Evolutionary conservation across 2,797 vertebrate species (phyloP), one percentile per base, ranked within the genome.

Genomic region (Sebastes cheni): DNA sequence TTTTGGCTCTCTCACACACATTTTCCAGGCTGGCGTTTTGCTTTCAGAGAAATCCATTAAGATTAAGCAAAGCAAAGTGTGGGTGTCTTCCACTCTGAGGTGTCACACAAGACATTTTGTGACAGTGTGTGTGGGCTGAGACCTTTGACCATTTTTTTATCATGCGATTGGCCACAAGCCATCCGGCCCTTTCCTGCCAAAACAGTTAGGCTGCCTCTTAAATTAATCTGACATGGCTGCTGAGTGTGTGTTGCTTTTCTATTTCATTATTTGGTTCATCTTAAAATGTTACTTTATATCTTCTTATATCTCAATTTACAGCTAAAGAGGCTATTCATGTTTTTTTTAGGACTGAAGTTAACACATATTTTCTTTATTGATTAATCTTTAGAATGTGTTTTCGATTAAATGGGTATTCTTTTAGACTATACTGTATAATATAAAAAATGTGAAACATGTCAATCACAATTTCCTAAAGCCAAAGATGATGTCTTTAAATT

Each of bases 21-120:
- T 89, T 91, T 88, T 91, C 55, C 71, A 81, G 59, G 58, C 82
- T 76, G 85, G 59, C 42, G 27, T 86, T 90, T 86, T 81, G 74
- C 79, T 90, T 87, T 88, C 70, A 90, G 83, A 88, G 55, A 90
- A 91, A 91, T 91, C 87, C 82, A 86, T 88, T 93, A 82, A 91
- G 85, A 93, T 93, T 91, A 92, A 76, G 79, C 78, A 88, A 79
- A 86, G 76, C 75, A 79, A 89, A 85, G 80, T 72, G 89, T 90
- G 85, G 89, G 88, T 80, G 88, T 89, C 76, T 84, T 87, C 76
- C 65, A 76, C 81, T 84, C 70, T 39, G 67, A 88, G 68, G 78
- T 81, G 87, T 83, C 89, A 88, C 83, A 82, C 80, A 75, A 86
- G 82, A 84, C 86, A 77, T 76, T 86, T 70, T 83, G 81, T 88